These are phyloP conservation scores for Agrochola litura DNA, from an alignment of 2,888 invertebrate species.

Conservation along the genomic window DNA sequence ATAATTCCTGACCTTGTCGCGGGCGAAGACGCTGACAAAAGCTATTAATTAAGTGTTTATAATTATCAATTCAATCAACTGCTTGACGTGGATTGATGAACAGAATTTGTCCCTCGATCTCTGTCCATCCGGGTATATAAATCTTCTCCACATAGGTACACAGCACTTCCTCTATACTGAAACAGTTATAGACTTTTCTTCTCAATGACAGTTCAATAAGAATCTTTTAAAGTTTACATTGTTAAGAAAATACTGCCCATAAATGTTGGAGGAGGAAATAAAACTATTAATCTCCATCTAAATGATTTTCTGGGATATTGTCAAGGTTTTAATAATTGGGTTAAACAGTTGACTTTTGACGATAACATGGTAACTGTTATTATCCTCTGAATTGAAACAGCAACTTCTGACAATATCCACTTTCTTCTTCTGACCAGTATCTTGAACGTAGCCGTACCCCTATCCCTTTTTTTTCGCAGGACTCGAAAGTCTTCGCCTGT, in stretches of 20 bases:
- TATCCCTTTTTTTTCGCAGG: background rate
- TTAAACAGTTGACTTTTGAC: background rate
- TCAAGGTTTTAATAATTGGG: background rate
- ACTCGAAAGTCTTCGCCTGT: background rate
- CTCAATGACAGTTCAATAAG: conserved; percentile 31
- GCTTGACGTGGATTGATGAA: conserved; percentile 19
- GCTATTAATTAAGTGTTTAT: no score
- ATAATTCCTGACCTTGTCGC: no score
- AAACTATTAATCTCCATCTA: background rate
- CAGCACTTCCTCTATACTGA: conserved; percentile 38
- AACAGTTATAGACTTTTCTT: conserved; percentile 28
- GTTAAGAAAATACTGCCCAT: conserved; percentile 19
- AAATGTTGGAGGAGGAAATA: background rate
- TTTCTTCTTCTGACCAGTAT: background rate
- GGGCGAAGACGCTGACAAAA: no score
- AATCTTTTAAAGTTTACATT: conserved; percentile 34
- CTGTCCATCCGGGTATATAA: conserved; percentile 19
- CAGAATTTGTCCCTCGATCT: conserved; percentile 8
- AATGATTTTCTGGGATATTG: background rate
- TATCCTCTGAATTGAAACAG: background rate
- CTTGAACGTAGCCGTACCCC: background rate
- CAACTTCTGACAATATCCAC: background rate
- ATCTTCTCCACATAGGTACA: conserved; percentile 24
- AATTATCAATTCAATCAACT: background rate
- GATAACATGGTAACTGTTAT: no score